Evolutionary conservation across 2,888 invertebrate species (phyloP).

Genomic region (Lasioglossum vierecki): DNA sequence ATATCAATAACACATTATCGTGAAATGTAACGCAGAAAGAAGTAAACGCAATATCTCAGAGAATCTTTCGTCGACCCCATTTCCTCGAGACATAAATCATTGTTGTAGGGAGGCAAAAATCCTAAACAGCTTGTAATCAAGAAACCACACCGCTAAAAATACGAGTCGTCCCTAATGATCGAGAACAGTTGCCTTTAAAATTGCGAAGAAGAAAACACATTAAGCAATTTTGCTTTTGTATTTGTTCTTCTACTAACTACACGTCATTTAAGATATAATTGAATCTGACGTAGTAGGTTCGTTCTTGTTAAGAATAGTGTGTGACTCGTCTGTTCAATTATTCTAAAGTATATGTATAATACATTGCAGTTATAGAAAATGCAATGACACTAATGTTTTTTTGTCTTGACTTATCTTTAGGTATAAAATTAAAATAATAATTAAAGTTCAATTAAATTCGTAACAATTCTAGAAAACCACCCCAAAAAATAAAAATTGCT

Average conservation of each 20-base stretch:
- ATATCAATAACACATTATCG: not conserved
- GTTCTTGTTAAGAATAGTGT: not conserved
- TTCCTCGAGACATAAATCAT: not conserved
- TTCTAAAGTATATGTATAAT: not conserved
- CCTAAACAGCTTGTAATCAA: constrained; percentile 1
- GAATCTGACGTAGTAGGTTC: not conserved
- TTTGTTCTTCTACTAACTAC: not conserved
- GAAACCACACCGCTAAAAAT: not conserved
- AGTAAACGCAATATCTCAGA: not conserved
- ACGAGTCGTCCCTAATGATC: not conserved
- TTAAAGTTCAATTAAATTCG: too few relatives aligned
- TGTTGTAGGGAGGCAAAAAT: not conserved
- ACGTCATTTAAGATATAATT: not conserved
- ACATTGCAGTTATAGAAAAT: not conserved
- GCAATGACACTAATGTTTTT: not conserved
- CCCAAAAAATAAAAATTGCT: not conserved
- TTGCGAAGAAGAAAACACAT: not conserved
- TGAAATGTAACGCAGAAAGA: not conserved
- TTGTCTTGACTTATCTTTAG: not conserved
- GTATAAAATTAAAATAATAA: not conserved
- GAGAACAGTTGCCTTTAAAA: not conserved
- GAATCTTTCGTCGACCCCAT: constrained; percentile 5
- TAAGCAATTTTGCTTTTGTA: not conserved
- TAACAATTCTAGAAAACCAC: not conserved
- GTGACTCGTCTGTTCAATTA: not conserved